Conservation (phyloP, 2,797 vertebrate species). For the Zenarchopterus dispar region DNA sequence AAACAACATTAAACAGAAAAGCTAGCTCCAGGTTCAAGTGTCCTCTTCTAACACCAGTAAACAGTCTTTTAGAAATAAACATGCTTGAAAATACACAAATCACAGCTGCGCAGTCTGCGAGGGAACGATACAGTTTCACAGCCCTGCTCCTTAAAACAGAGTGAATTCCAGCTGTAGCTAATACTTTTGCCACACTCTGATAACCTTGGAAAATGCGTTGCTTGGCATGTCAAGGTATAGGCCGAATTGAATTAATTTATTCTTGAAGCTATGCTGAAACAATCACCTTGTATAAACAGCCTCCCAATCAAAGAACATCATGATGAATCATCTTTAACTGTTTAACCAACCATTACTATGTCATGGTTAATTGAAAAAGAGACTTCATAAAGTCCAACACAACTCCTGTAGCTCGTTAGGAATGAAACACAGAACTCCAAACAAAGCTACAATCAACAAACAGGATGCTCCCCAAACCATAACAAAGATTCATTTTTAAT, state of each 20-base stretch:
- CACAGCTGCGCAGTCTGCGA: background rate
- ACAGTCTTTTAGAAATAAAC: background rate
- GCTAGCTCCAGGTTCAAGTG: no score
- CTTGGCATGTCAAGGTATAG: slow-evolving; percentile 56
- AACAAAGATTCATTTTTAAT: no score
- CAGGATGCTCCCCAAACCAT: no score
- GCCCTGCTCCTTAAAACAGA: slow-evolving; percentile 36
- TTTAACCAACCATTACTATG: slow-evolving; percentile 2
- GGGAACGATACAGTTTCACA: slow-evolving; percentile 23
- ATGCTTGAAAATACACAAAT: background rate
- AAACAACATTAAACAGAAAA: no score
- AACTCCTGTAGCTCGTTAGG: no score
- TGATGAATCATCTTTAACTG: slow-evolving; percentile 17
- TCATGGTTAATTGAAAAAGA: no score
- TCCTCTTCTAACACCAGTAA: no score
- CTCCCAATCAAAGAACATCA: slow-evolving; percentile 19
- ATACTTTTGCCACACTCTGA: slow-evolving; percentile 49
- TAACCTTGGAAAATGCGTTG: slow-evolving; percentile 33
- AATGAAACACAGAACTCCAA: no score
- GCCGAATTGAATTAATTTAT: slow-evolving; percentile 36
- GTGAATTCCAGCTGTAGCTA: slow-evolving; percentile 33
- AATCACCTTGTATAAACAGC: slow-evolving; percentile 34
- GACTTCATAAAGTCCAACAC: no score
- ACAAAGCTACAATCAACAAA: no score
- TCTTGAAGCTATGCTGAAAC: slow-evolving; percentile 32